Percentiles rank a stretch among this genome's conserved stretches.
Evolutionary conservation across 2,113 vertebrate genomes (phyloP).

Genomic region (Trichechus manatus): DNA sequence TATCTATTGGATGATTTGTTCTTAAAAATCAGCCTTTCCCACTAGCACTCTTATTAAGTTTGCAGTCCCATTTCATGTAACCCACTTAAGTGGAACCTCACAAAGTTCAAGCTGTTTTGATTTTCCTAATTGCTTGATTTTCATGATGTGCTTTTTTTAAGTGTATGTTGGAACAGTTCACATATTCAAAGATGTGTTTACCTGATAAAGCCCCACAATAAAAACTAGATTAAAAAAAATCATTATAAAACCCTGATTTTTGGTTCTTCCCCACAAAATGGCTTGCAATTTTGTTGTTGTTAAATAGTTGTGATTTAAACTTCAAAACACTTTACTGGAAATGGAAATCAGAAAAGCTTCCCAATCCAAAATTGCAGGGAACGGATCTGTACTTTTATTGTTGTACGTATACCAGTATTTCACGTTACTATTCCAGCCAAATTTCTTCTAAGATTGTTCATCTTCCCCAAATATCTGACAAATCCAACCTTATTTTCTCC

Average conservation of each 20-base stretch:
- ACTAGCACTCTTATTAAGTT: background rate
- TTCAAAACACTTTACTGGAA: constrained; percentile 3
- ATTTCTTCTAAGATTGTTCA: background rate
- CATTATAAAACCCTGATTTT: background rate
- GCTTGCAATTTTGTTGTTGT: background rate
- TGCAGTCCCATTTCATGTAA: background rate
- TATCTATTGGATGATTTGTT: background rate
- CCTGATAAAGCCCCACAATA: background rate
- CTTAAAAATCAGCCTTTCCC: background rate
- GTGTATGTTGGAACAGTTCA: background rate
- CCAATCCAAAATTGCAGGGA: background rate
- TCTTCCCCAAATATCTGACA: background rate
- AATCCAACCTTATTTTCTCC: background rate
- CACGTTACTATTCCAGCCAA: background rate
- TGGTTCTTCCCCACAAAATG: background rate
- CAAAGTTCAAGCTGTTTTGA: background rate
- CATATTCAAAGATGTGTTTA: background rate
- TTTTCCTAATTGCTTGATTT: background rate
- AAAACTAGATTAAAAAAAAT: background rate
- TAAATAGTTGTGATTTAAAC: background rate
- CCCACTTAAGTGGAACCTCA: background rate
- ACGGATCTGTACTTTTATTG: background rate
- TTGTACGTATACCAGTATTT: background rate
- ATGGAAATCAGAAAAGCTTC: constrained; percentile 8
- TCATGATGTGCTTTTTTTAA: background rate